Evolutionary conservation across 2,888 invertebrate species (phyloP).

Genomic region (Macrosoma leucophasiata): DNA sequence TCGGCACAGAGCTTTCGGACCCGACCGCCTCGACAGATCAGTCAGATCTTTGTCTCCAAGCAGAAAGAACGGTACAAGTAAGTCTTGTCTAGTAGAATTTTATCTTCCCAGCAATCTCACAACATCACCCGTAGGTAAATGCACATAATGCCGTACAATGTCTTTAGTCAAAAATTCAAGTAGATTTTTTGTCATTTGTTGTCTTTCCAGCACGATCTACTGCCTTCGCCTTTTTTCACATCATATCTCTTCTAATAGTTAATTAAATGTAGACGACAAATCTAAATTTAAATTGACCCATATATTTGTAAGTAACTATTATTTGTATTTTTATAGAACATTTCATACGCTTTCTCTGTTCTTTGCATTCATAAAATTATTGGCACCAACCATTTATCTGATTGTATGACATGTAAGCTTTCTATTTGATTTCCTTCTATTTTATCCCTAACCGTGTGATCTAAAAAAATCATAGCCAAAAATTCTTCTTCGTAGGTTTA

Average conservation of each 20-base stretch:
- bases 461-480: constrained; percentile 25
- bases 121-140: too few species aligned
- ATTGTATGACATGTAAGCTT: too few species aligned
- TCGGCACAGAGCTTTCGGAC: constrained; percentile 84
- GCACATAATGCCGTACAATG: too few species aligned
- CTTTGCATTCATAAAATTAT: constrained; percentile 1
- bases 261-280: background rate
- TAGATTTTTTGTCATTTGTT: too few species aligned
- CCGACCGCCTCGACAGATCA: constrained; percentile 85
- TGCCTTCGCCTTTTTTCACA: too few species aligned
- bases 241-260: too few species aligned
- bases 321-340: constrained; percentile 8
- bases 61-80: constrained; percentile 69
- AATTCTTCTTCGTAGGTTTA: constrained; percentile 66
- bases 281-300: background rate
- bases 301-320: constrained; percentile 1
- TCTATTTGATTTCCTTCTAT: constrained; percentile 1
- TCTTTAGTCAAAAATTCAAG: too few species aligned
- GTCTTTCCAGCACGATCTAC: too few species aligned
- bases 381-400: too few species aligned
- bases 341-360: constrained; percentile 10
- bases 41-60: constrained; percentile 81
- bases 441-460: constrained; percentile 9
- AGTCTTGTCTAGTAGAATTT: too few species aligned
- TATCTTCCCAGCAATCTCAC: too few species aligned